These are phyloP conservation scores for Gymnobelideus leadbeateri DNA, from an alignment of 2,113 vertebrate species.

Conservation along the genomic window DNA sequence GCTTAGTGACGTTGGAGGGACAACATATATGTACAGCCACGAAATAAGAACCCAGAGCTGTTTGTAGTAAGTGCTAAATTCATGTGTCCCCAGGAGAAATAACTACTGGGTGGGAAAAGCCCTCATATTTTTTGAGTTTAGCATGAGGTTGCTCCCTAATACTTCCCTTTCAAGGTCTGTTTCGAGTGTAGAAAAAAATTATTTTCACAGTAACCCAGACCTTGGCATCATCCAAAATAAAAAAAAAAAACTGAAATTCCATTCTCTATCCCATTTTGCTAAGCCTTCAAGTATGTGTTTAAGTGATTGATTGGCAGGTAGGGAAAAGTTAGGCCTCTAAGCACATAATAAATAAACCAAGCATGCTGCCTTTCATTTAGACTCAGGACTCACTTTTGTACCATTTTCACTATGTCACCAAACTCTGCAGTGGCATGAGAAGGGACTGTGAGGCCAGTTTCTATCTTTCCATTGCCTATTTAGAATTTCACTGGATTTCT, in stretches of 20 bases:
- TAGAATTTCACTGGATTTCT: not conserved
- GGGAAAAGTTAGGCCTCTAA: not conserved
- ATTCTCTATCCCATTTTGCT: not conserved
- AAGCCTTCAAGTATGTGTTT: not conserved
- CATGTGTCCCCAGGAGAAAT: not conserved
- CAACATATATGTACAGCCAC: not conserved
- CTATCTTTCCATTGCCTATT: not conserved
- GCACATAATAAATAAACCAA: not conserved
- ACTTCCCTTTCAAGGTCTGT: not conserved
- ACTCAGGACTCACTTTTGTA: not conserved
- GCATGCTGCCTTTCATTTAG: not conserved
- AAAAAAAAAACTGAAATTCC: not conserved
- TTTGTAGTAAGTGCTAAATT: not conserved
- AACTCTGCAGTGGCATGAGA: not conserved
- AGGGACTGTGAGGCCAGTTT: not conserved
- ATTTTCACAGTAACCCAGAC: not conserved
- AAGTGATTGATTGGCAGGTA: not conserved
- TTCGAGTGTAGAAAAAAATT: not conserved
- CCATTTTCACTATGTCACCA: not conserved
- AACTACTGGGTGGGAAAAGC: not conserved
- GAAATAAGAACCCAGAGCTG: not conserved
- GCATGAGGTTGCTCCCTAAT: not conserved
- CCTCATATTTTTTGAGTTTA: not conserved
- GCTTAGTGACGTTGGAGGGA: not conserved
- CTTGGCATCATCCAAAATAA: conserved; percentile 20